Base-by-base conservation (phyloP, 2,113 vertebrate genomes). In the Cryptotis parvus region DNA sequence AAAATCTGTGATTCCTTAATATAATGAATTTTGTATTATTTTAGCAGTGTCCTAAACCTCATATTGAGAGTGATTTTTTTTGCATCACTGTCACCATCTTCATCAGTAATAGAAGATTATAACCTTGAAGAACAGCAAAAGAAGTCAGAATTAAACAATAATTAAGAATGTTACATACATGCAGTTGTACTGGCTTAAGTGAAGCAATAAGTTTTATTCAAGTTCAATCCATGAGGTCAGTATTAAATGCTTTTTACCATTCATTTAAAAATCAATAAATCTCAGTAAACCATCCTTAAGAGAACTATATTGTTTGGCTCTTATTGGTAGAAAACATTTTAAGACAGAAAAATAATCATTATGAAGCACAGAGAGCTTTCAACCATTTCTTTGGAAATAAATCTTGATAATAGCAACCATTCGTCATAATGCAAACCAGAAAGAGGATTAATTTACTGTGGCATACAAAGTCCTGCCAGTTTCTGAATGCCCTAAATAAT, bases 381-480 rank as follows among this genome's bases (percentile, higher is more conserved):
- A 94, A 87, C 91, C 2, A 0, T 84, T 96, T 97, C 82, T 96
- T 96, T 83, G 83, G 89, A 97, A 97, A 97, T 95, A 45, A 12
- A 95, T 96, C 94, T 96, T 95, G 97, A 97, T 97, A 96, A 96
- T 93, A 94, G 92, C 90, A 96, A 94, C 89, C 35, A 2, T 91
- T 96, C 55, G 1, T 96, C 92, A 93, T 96, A 97, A 94, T 94
- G 95, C 75, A 96, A 97, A 97, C 35, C 87, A 97, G 96, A 88
- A 83, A 95, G 94, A 87, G 69, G 92, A 85, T 96, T 97, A 91
- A 96, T 97, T 97, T 97, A 73, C 91, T 97, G 96, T 90, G 94
- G 97, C 92, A 86, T 61, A 83, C 91, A 85, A 97, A 96, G 95
- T 92, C 94, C 96, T 97, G 96, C 97, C 97, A 97, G 96, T 94